A percentile compares a stretch with the other conserved stretches of the same genome.
Conservation (phyloP, 2,888 invertebrate species). For the Netelia melanura region DNA sequence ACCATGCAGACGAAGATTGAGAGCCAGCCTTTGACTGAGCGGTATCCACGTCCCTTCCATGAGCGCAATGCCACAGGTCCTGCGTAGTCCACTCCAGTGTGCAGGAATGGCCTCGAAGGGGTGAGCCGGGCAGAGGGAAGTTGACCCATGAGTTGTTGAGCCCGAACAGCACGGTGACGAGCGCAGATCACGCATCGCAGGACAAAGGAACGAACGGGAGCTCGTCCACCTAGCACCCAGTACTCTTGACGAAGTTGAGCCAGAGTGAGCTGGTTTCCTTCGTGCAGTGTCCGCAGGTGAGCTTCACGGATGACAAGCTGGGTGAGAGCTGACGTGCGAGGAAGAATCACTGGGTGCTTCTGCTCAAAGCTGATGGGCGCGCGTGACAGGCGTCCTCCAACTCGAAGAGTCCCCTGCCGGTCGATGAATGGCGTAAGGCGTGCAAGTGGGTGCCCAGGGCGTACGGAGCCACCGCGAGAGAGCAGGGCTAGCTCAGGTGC, state of each 20-base stretch:
- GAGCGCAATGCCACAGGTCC: neutral
- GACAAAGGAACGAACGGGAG: constrained; percentile 1
- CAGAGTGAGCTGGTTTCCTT: neutral
- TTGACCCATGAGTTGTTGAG: constrained; percentile 71
- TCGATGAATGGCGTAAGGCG: too few species aligned
- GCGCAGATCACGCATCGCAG: constrained; percentile 8
- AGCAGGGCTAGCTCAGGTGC: neutral
- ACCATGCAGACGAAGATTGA: neutral
- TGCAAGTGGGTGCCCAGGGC: too few species aligned
- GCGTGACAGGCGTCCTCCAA: too few species aligned
- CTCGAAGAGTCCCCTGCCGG: too few species aligned
- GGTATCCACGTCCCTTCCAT: too few species aligned
- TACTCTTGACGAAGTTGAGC: neutral
- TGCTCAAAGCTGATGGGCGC: too few species aligned
- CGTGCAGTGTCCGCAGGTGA: neutral
- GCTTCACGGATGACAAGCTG: neutral
- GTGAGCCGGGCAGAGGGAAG: constrained; percentile 67
- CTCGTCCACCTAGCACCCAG: constrained; percentile 20
- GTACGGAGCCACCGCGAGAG: too few species aligned
- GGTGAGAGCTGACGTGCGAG: neutral
- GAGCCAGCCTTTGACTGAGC: neutral
- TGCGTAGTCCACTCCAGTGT: constrained; percentile 16
- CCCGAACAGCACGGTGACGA: neutral
- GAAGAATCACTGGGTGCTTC: too few species aligned
- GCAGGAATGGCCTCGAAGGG: neutral